Conservation (phyloP, 1,140 invertebrate genomes). For the Diploscapter pachys region DNA sequence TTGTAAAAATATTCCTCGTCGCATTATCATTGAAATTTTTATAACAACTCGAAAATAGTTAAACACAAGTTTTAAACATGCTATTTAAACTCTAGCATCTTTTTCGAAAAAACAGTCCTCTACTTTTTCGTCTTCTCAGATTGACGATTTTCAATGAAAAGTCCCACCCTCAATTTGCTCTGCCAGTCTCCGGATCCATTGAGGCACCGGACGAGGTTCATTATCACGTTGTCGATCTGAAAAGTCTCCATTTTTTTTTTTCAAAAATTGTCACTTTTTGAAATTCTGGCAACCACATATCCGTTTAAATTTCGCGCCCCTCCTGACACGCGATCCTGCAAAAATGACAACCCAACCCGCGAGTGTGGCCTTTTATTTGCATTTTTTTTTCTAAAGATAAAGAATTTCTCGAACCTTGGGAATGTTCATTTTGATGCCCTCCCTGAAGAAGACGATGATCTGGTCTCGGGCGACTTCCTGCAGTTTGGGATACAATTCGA, state of each 20-base stretch:
- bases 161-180: background rate
- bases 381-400: background rate
- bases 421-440: constrained; percentile 8
- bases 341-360: background rate
- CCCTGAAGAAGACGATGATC: constrained; percentile 5
- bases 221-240: constrained; percentile 7
- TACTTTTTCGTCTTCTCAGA: too few relatives aligned
- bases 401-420: constrained; percentile 2
- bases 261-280: too few relatives aligned
- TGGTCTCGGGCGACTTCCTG: background rate
- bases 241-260: background rate
- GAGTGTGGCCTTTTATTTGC: background rate
- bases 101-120: too few relatives aligned
- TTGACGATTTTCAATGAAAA: too few relatives aligned
- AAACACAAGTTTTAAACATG: too few relatives aligned
- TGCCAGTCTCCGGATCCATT: constrained; percentile 13
- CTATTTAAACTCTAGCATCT: too few relatives aligned
- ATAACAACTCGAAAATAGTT: too few relatives aligned
- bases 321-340: background rate
- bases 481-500: constrained; percentile 11
- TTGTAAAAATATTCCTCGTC: too few relatives aligned
- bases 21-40: too few relatives aligned
- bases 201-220: background rate
- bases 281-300: background rate
- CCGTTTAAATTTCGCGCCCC: background rate